Conservation (phyloP, 23 tunicate genomes). For the Clavelina lepadiformis region DNA sequence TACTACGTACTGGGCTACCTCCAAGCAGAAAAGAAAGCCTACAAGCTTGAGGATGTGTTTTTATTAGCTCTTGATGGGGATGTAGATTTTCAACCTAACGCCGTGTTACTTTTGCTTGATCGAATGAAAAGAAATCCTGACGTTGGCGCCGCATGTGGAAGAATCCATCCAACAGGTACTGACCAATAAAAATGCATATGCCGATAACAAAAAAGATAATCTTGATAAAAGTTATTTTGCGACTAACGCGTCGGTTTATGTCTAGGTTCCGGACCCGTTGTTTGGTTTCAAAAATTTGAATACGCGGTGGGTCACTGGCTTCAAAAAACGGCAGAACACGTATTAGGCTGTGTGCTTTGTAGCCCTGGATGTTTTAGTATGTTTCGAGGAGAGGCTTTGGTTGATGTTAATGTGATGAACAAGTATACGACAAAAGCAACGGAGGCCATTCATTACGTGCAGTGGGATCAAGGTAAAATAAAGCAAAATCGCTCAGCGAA, state of each 20-base stretch:
- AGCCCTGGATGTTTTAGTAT: constrained; percentile 99
- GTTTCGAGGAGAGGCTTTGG: constrained; percentile 73
- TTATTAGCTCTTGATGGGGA: constrained; percentile 95
- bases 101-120: constrained; percentile 64
- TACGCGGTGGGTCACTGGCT: constrained; percentile 99
- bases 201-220: background rate
- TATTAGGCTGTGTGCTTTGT: constrained; percentile 96
- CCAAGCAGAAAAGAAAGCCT: constrained; percentile 59
- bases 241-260: no score
- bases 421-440: constrained; percentile 71
- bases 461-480: constrained; percentile 90
- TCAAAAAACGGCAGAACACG: constrained; percentile 98
- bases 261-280: constrained; percentile 90
- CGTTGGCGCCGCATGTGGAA: constrained; percentile 96
- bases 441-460: constrained; percentile 72
- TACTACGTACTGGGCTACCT: constrained; percentile 94
- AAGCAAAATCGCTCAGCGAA: no score
- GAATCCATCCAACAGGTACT: constrained; percentile 91
- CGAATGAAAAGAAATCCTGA: constrained; percentile 87
- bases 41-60: constrained; percentile 68
- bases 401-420: constrained; percentile 68
- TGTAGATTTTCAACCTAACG: constrained; percentile 94
- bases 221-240: no score
- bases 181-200: background rate
- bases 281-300: constrained; percentile 96